phyloP scores from a whole-genome alignment of 2,888 invertebrate species.

The Lithophane semibrunnea region DNA sequence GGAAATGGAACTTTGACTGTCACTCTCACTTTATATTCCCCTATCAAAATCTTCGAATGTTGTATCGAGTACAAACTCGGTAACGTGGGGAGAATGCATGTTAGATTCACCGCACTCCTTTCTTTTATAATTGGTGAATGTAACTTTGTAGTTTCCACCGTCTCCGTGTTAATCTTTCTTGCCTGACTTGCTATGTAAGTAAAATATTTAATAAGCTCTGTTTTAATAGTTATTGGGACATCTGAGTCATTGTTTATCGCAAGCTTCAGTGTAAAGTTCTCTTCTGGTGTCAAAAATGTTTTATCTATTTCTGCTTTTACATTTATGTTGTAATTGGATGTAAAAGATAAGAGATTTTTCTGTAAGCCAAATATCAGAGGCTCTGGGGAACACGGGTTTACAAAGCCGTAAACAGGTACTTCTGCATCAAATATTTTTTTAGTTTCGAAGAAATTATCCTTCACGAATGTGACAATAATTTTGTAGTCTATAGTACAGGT shows the following conservation, averaged over 20 bases:
- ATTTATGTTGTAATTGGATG: conserved; percentile 5
- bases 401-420: conserved; percentile 42
- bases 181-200: conserved; percentile 23
- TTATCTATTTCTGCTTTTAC: conserved; percentile 46
- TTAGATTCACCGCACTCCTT: conserved; percentile 47
- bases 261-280: conserved; percentile 37
- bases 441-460: conserved; percentile 19
- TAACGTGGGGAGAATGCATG: conserved; percentile 49
- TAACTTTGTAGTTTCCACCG: conserved; percentile 30
- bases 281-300: conserved; percentile 57
- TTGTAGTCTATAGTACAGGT: conserved; percentile 43
- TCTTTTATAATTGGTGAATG: conserved; percentile 49
- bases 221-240: conserved; percentile 38
- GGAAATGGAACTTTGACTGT: conserved; percentile 67
- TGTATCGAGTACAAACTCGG: conserved; percentile 66
- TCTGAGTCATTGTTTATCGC: conserved; percentile 36
- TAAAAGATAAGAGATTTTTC: conserved; percentile 20
- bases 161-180: not conserved
- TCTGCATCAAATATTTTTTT: conserved; percentile 24
- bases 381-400: conserved; percentile 32
- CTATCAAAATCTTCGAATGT: conserved; percentile 63
- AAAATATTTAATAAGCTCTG: conserved; percentile 41
- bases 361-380: conserved; percentile 44
- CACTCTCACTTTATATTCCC: conserved; percentile 66
- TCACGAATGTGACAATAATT: conserved; percentile 32